Evolutionary conservation across 2,113 vertebrate genomes (phyloP).

Genomic region (Erinaceus europaeus): DNA sequence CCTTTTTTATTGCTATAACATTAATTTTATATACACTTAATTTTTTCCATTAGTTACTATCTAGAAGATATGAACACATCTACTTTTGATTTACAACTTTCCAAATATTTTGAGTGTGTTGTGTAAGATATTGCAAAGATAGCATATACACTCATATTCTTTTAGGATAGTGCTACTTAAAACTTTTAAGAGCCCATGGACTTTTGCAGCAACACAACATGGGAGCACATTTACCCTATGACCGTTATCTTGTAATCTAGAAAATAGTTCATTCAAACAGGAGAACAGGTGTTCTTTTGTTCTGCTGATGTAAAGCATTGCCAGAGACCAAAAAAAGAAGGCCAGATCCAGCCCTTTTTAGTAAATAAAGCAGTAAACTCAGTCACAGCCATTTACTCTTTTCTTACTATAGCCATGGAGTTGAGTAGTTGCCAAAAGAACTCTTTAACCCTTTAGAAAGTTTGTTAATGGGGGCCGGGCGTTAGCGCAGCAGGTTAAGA

Average conservation of each 20-base stretch:
- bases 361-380: neutral
- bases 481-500: too few species aligned
- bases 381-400: neutral
- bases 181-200: neutral
- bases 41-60: neutral
- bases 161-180: neutral
- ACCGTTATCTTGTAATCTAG: neutral
- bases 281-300: neutral
- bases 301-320: neutral
- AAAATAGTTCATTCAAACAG: neutral
- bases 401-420: neutral
- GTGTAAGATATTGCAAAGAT: neutral
- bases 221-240: neutral
- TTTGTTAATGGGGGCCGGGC: too few species aligned
- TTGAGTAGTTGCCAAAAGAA: neutral
- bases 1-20: neutral
- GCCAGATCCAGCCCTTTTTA: neutral
- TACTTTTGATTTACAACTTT: neutral
- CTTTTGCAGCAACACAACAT: neutral
- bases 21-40: neutral
- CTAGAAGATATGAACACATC: neutral
- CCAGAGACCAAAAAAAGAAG: neutral
- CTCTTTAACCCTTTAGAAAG: neutral
- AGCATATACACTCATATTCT: neutral
- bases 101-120: neutral